Percentiles rank a stretch among this genome's conserved stretches.
phyloP scores from a whole-genome alignment of 2,888 invertebrate species.

The Eupithecia insigniata region DNA sequence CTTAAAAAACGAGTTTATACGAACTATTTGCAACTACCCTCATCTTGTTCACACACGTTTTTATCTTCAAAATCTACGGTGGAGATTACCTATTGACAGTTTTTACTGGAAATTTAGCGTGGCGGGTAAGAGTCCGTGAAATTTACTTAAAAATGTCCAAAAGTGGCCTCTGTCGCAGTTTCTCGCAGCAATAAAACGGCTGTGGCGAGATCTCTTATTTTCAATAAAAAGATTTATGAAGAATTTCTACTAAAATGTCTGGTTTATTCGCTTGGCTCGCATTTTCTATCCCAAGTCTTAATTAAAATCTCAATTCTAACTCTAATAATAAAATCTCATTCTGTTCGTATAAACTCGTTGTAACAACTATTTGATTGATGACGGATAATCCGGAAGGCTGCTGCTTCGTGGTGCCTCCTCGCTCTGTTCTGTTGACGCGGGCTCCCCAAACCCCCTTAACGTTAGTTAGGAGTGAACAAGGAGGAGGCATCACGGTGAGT shows the following conservation, averaged over 20 bases:
- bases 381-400: constrained; percentile 79
- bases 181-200: neutral
- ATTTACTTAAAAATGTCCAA: neutral
- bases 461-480: constrained; percentile 46
- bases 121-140: neutral
- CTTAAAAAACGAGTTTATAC: constrained; percentile 53
- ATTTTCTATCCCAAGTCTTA: neutral
- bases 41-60: constrained; percentile 13
- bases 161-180: neutral
- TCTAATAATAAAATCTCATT: neutral
- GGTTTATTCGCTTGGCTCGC: constrained; percentile 8
- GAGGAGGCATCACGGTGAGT: constrained; percentile 83
- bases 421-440: constrained; percentile 83
- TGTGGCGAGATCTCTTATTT: neutral
- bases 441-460: constrained; percentile 51
- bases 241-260: neutral
- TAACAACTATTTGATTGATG: constrained; percentile 74
- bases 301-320: neutral
- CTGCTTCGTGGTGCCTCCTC: constrained; percentile 81
- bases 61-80: neutral
- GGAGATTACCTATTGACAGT: neutral
- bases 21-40: constrained; percentile 41
- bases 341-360: constrained; percentile 54
- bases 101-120: neutral
- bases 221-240: neutral